Evolutionary conservation across 2,888 invertebrate genomes (phyloP).

Genomic region (Criorhina ranunculi): DNA sequence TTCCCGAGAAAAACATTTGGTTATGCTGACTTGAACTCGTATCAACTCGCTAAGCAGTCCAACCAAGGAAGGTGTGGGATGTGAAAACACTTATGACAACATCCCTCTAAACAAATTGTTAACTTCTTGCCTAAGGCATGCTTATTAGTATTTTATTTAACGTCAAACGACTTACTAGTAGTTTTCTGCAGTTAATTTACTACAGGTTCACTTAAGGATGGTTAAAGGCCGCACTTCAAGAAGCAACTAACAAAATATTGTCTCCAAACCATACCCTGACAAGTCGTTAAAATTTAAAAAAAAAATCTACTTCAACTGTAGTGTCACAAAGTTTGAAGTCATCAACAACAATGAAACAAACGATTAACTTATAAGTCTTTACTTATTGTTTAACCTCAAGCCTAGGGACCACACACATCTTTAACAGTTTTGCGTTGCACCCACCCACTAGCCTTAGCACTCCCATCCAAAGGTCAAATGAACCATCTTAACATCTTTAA

Average conservation of each 20-base stretch:
- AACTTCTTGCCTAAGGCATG: no score
- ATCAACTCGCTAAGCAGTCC: no score
- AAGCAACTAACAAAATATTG: background rate
- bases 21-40: no score
- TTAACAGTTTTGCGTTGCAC: slow-evolving; percentile 2
- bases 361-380: slow-evolving; percentile 7
- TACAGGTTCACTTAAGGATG: background rate
- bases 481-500: slow-evolving; percentile 38
- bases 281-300: background rate
- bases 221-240: background rate
- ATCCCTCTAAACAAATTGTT: no score
- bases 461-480: slow-evolving; percentile 49
- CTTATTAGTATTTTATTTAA: no score
- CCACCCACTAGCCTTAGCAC: slow-evolving; percentile 3
- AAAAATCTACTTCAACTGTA: background rate
- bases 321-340: slow-evolving; percentile 17
- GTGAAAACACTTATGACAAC: no score
- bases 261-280: background rate
- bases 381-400: background rate
- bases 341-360: slow-evolving; percentile 33
- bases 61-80: no score
- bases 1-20: no score
- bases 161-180: background rate
- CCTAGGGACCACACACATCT: slow-evolving; percentile 29
- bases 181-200: background rate